Evolutionary conservation across 2,888 invertebrate genomes (phyloP).

Genomic region (Oxyteleia sp.): DNA sequence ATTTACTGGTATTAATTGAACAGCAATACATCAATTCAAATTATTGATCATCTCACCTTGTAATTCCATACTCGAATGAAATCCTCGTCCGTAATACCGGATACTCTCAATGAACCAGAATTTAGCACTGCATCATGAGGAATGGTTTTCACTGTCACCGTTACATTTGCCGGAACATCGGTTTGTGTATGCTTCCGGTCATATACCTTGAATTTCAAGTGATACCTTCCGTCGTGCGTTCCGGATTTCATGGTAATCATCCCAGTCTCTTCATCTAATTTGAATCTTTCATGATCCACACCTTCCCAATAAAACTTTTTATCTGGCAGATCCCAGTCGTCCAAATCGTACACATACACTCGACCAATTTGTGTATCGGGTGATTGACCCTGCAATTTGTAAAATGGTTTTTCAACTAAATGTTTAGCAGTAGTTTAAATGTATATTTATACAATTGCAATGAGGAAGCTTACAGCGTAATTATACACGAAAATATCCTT

Average conservation of each 20-base stretch:
- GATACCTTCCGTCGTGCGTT: constrained; percentile 95
- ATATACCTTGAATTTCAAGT: constrained; percentile 95
- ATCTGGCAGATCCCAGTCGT: constrained; percentile 99
- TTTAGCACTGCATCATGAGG: constrained; percentile 98
- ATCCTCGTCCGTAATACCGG: constrained; percentile 98
- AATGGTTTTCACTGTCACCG: constrained; percentile 97
- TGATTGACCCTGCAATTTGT: constrained; percentile 92
- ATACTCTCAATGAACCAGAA: constrained; percentile 97
- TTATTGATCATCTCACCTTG: constrained; percentile 87
- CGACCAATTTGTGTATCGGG: constrained; percentile 97
- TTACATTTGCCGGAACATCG: constrained; percentile 98
- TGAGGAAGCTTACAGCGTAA: too few relatives aligned
- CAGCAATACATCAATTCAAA: too few relatives aligned
- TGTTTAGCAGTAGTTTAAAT: too few relatives aligned
- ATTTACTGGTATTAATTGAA: too few relatives aligned
- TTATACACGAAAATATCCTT: too few relatives aligned
- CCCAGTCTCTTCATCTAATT: constrained; percentile 96
- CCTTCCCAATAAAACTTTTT: constrained; percentile 99
- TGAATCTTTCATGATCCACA: constrained; percentile 95
- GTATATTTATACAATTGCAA: too few relatives aligned
- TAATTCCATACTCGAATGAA: constrained; percentile 98
- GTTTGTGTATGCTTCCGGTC: constrained; percentile 98
- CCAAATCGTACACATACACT: constrained; percentile 98
- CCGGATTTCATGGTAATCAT: constrained; percentile 98
- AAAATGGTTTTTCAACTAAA: too few relatives aligned